Base-by-base conservation (phyloP, 2,113 vertebrate genomes). In the Notarius lentiginosus region DNA sequence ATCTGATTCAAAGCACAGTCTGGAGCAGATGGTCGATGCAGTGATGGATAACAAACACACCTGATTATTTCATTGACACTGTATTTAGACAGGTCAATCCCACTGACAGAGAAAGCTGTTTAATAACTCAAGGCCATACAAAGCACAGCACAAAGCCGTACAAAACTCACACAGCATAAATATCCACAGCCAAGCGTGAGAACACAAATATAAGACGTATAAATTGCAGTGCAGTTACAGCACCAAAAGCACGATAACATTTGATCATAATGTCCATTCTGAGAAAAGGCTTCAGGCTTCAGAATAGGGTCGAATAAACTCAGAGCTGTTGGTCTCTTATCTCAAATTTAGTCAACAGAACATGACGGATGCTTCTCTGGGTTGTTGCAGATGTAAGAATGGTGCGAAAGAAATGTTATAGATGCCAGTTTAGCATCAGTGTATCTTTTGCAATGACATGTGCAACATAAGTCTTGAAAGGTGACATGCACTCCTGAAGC, bases 21-120 rank as follows among this genome's bases (percentile, higher is more conserved):
- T 81, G 79, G 30, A 81, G 79, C 79, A 61, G 79, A 81, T 61
- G 79, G 79, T 18, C 41, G 56, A 47, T 81, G 79, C 79, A 61
- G 30, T 14, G 79, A 60, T 22, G 30, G 61, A 24, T 47, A 11
- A 81, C 56, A 81, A 81, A 41, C 58, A 79, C 27, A 61, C 58
- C 79, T 5, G 58, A 81, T 81, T 81, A 61, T 81, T 81, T 81
- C 11, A 47, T 81, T 81, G 61, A 81, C 56, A 15, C 30, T 47
- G 56, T 80, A 7, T 34, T 56, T 80, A 58, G 61, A 61, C 30
- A 81, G 56, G 79, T 81, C 79, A 61, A 24, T 20, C 79, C 10
- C 11, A 47, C 56, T 61, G 56, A 47, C 79, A 41, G 5, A 81
- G 30, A 61, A 61, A 60, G 11, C 30, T 47, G 79, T 61, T 81